Evolutionary conservation across 2,888 invertebrate genomes (phyloP), one percentile per base, ranked within the genome.

Genomic region (Osmoderma eremita): DNA sequence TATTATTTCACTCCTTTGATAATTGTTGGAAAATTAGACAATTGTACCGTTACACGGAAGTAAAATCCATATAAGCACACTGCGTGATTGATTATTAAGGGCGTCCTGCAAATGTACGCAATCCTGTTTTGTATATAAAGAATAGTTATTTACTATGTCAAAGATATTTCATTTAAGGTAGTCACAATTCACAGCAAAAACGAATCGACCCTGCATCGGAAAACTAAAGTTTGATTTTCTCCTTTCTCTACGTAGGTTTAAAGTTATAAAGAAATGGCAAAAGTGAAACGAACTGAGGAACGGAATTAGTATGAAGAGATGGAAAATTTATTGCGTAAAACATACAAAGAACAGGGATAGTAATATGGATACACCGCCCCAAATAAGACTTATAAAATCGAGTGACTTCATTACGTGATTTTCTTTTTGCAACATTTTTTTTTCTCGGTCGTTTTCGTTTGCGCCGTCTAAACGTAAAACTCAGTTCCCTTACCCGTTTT

Each of bases 291-390:
- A 64, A 68, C 50, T 61, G 51, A 54, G 65, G 56, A 65, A 56
- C 61, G 42, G 56, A 64, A 61, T 61, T 77, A 81, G 78, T 76
- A 83, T 82, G 82, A 82, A 79, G 79, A 81, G 78, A 81, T 82
- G 82, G 83, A 78, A 77, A 73, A 76, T 80, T 71, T 82, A 81
- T 72, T 82, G 81, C 76, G 79, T 79, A 74, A 82, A 81, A 77
- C 81, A 81, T 76, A 81, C 81, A 75, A 82, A 81, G 78, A 82
- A 81, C 79, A 82, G 80, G 81, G 77, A 67, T 75, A 65, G 72
- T 64, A 58, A 56, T 67, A 76, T 78, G 78, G 77, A 71, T 71
- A 71, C 67, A 63, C 69, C 72, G 56, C 70, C 66, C 68, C 73
- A 73, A 68, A 74, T 76, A 58, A 78, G 76, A 74, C 71, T 77